Evolutionary conservation across 2,797 vertebrate genomes (phyloP).

Genomic region (Microhierax caerulescens): DNA sequence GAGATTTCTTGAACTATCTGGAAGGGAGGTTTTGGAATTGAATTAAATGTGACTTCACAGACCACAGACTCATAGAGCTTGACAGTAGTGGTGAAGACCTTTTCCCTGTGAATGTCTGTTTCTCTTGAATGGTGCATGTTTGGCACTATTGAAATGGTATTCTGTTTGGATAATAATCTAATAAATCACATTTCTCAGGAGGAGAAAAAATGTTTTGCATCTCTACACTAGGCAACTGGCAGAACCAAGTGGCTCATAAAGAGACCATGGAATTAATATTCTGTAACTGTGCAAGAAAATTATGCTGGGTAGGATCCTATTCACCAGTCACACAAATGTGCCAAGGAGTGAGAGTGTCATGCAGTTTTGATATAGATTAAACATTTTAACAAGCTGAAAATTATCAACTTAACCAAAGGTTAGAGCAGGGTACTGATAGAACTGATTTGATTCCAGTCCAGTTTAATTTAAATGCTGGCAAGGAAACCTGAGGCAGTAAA

Average conservation of each 20-base stretch:
- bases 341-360: neutral
- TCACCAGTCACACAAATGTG: neutral
- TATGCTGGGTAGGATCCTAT: neutral
- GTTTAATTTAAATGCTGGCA: conserved; percentile 70
- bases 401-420: conserved; percentile 57
- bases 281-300: neutral
- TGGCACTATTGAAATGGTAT: neutral
- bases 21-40: neutral
- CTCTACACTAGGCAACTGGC: neutral
- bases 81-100: neutral
- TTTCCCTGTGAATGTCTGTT: neutral
- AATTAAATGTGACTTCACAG: conserved; percentile 23
- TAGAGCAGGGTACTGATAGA: neutral
- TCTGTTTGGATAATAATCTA: conserved; percentile 2
- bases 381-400: conserved; percentile 55
- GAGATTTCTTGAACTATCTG: neutral
- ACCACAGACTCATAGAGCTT: neutral
- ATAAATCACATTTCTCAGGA: conserved; percentile 47
- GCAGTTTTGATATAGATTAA: conserved; percentile 39
- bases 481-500: conserved; percentile 46
- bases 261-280: neutral
- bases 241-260: neutral
- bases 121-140: neutral
- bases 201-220: neutral
- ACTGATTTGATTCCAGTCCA: conserved; percentile 63